Evolutionary conservation across 2,888 invertebrate species (phyloP).

Genomic region (Dione juno): DNA sequence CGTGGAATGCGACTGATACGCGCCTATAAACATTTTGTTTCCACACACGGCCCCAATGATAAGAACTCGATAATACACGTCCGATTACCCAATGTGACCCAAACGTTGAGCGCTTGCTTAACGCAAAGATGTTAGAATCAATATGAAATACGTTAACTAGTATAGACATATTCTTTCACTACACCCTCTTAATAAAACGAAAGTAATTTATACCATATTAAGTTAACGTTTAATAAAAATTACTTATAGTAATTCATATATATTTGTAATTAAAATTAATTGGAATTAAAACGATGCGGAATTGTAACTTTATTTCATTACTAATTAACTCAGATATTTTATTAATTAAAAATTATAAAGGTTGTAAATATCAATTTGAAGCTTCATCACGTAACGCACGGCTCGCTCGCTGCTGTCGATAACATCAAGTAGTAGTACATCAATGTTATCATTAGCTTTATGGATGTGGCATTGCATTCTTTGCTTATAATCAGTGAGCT

Average conservation of each 20-base stretch:
- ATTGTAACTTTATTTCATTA: slow-evolving; percentile 3
- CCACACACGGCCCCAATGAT: slow-evolving; percentile 66
- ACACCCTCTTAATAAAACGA: no score
- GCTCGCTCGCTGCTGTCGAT: slow-evolving; percentile 19
- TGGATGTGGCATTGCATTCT: slow-evolving; percentile 37
- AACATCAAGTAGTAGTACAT: slow-evolving; percentile 27
- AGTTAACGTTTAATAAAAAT: not conserved
- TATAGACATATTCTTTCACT: no score
- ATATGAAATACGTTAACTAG: not conserved
- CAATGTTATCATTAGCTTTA: slow-evolving; percentile 33
- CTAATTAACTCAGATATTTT: slow-evolving; percentile 1
- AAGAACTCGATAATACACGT: slow-evolving; percentile 74
- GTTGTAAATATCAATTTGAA: slow-evolving; percentile 8
- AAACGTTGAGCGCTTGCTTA: slow-evolving; percentile 38
- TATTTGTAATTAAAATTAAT: slow-evolving; percentile 2
- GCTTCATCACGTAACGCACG: slow-evolving; percentile 19
- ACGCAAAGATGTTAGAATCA: not conserved
- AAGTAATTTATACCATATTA: not conserved
- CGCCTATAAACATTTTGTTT: slow-evolving; percentile 51
- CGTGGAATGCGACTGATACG: slow-evolving; percentile 56
- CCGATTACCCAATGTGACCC: slow-evolving; percentile 79
- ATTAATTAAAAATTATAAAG: slow-evolving; percentile 8
- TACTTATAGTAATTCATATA: not conserved
- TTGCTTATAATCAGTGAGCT: slow-evolving; percentile 25
- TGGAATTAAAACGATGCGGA: not conserved